A percentile compares a stretch with the other conserved stretches of the same genome.
Evolutionary conservation across 64 coral and sea anemone genomes (phyloP).

Genomic region (Catalaphyllia jardinei): DNA sequence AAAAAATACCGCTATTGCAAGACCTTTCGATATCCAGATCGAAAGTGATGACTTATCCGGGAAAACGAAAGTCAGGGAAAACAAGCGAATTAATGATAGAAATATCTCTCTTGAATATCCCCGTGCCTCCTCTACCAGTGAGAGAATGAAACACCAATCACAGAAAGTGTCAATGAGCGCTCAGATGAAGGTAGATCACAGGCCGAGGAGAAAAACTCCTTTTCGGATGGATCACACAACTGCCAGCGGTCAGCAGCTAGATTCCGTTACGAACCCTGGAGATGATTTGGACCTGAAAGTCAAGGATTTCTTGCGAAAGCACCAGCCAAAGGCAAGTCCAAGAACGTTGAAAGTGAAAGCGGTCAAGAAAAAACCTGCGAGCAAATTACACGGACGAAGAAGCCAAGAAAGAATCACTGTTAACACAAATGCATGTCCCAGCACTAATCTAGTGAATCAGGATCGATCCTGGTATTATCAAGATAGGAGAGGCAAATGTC

Average conservation of each 20-base stretch:
- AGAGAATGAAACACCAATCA: not conserved
- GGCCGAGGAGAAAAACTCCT: not conserved
- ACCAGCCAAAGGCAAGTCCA: constrained; percentile 30
- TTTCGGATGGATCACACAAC: not conserved
- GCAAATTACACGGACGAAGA: not conserved
- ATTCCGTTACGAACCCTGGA: not conserved
- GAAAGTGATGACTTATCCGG: not conserved
- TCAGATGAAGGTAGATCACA: not conserved
- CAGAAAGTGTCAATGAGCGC: not conserved
- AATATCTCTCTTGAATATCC: too few species aligned
- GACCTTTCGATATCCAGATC: not conserved
- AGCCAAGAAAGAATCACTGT: not conserved
- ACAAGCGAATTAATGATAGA: not conserved
- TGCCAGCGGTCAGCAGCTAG: too few species aligned
- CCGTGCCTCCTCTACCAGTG: too few species aligned
- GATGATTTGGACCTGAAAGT: constrained; percentile 3
- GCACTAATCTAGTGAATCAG: constrained; percentile 22
- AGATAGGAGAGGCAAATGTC: constrained; percentile 63
- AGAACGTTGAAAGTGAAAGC: constrained; percentile 15
- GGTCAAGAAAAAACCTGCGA: not conserved
- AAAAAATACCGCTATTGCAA: not conserved
- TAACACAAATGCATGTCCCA: constrained; percentile 69
- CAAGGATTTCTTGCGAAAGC: constrained; percentile 1
- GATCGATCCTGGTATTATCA: constrained; percentile 81
- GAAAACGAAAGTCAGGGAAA: not conserved